Conservation (phyloP, 2,113 vertebrate species). For the Acinonyx jubatus region DNA sequence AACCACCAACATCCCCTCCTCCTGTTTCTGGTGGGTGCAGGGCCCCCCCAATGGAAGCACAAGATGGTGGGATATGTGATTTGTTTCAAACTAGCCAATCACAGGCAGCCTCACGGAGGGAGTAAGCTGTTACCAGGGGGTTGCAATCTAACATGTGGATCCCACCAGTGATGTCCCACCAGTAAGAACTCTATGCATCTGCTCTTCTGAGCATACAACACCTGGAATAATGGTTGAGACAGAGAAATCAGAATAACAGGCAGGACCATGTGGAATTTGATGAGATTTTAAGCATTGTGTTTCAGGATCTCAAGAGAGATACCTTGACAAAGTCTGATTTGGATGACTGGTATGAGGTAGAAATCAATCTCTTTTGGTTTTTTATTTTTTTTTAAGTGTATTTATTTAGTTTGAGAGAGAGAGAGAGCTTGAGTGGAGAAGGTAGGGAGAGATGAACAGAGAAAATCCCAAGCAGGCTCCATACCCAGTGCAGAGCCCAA, state of each 20-base stretch:
- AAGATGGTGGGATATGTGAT: background rate
- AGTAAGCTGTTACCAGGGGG: background rate
- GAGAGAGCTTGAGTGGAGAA: too few species aligned
- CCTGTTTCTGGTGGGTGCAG: background rate
- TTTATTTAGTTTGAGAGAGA: too few species aligned
- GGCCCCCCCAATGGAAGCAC: background rate
- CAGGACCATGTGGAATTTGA: background rate
- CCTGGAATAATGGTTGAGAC: background rate
- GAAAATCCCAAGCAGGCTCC: too few species aligned
- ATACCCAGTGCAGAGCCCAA: too few species aligned
- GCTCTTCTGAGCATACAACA: background rate
- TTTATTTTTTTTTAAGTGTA: background rate
- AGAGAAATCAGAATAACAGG: background rate
- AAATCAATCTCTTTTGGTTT: background rate
- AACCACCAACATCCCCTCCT: accelerated
- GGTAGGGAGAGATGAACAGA: too few species aligned
- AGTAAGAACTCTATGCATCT: background rate
- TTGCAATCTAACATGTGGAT: background rate
- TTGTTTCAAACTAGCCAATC: background rate
- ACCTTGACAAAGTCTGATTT: background rate
- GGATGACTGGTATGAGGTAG: background rate
- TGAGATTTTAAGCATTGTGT: background rate
- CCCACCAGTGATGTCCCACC: background rate
- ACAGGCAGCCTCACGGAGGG: background rate
- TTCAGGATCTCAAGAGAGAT: background rate